Evolutionary conservation across 2,113 vertebrate species (phyloP), one percentile per base, ranked within the genome.

Genomic region (Limnothrissa miodon): DNA sequence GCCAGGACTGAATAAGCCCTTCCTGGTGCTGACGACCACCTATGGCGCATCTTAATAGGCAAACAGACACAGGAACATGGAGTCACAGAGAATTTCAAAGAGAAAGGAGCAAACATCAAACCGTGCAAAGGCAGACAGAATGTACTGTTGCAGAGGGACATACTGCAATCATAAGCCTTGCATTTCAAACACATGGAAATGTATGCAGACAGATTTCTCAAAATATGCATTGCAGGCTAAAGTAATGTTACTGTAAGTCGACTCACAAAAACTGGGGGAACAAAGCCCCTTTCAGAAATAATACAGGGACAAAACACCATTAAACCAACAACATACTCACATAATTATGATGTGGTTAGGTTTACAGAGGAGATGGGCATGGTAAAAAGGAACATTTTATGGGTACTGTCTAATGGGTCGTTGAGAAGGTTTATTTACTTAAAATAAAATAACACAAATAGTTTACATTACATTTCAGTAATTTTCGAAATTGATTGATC

Each of bases 31-130:
- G 39, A 46, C 29, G 48, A 1, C 45, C 23, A 82, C 70, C 25
- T 33, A 11, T 79, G 78, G 44, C n/a, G 78, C 21, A 78, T 39
- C 45, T 44, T 84, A 82, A 74, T 88, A 83, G 82, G 88, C 84
- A 81, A 86, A 78, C 88, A 56, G 88, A 78, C 79, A 82, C 53
- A 21, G 39, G 74, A 79, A 84, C 42, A 78, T 25, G 85, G 85
- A 83, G 78, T 85, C 59, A 85, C 82, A 44, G 84, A 62, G 82
- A 74, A 85, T 85, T 86, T 85, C 62, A 88, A 87, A 66, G 85
- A 85, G 86, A 90, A 45, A 80, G 81, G 44, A 78, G n/a, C 9
- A 48, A 33, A 81, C 80, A 56, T 66, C 81, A 39, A 59, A 85
- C 79, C 29, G 78, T 19, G 51, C 8, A 51, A 66, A 78, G 78